Percentiles rank a stretch among this genome's conserved stretches.
Evolutionary conservation across 2,888 invertebrate genomes (phyloP).

Genomic region (Hemithea aestivaria): DNA sequence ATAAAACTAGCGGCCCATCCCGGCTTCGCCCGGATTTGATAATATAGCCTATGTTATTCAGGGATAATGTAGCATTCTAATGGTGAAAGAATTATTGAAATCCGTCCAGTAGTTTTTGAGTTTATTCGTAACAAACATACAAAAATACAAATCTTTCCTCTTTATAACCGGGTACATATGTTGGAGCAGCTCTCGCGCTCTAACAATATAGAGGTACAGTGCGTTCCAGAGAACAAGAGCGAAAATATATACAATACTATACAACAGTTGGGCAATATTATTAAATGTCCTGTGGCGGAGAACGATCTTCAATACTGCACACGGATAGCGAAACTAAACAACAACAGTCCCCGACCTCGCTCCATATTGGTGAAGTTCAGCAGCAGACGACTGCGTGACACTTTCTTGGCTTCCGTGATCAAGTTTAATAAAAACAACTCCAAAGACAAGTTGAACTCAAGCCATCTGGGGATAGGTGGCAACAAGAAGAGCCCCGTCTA

Average conservation of each 20-base stretch:
- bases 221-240: slow-evolving; percentile 19
- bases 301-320: slow-evolving; percentile 21
- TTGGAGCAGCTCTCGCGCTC: slow-evolving; percentile 22
- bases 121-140: too few relatives aligned
- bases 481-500: background rate
- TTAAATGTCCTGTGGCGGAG: slow-evolving; percentile 17
- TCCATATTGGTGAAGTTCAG: slow-evolving; percentile 22
- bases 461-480: background rate
- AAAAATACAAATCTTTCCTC: too few relatives aligned
- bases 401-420: slow-evolving; percentile 4
- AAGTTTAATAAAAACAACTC: slow-evolving; percentile 1
- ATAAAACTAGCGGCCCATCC: too few relatives aligned
- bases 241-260: slow-evolving; percentile 21
- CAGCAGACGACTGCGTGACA: slow-evolving; percentile 6
- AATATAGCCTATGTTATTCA: too few relatives aligned
- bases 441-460: slow-evolving; percentile 1
- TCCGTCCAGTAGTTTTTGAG: too few relatives aligned
- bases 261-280: slow-evolving; percentile 19
- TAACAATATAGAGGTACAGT: slow-evolving; percentile 23
- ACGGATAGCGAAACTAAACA: slow-evolving; percentile 19
- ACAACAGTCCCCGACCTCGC: slow-evolving; percentile 12
- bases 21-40: too few relatives aligned
- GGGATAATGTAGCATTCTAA: too few relatives aligned
- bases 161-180: slow-evolving; percentile 14
- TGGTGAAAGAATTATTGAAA: too few relatives aligned